Evolutionary conservation across 2,113 vertebrate genomes (phyloP), one percentile per base, ranked within the genome.

Genomic region (Spermophilus dauricus): DNA sequence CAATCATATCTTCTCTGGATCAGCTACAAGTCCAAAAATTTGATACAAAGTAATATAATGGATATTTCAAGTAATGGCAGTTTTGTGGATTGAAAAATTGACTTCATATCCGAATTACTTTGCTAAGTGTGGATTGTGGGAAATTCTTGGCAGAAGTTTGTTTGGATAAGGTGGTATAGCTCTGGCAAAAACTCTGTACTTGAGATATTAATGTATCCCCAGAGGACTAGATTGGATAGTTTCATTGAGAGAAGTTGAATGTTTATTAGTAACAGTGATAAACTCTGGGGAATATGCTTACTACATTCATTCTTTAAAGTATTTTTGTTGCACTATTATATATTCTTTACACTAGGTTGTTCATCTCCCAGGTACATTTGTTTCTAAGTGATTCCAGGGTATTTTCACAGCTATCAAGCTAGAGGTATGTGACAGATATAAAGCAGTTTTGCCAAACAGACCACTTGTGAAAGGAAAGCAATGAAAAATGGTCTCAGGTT

Each of bases 201-300:
- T 91, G 24, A 86, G 34, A 89, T 61, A 85, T 73, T 18, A 89
- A 56, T 85, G 5, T 85, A 12, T 96, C 53, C 95, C 45, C 24
- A 2, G 37, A 42, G 70, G 39, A 39, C 83, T 72, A 5, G 16
- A 63, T 61, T 78, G 69, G 45, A 48, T 56, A 88, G 81, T 42
- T 90, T 42, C 53, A 86, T 48, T 85, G 45, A 92, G 14, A 83
- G 51, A 80, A 95, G 61, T 6, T 75, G 37, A 95, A n/a, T 81
- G 73, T 95, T 93, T 97, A 11, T 37, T 96, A 94, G 63, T 63
- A 93, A 86, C 2, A 8, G 26, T 42, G 70, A 81, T 58, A 94
- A 81, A 87, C 37, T 73, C 63, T n/a, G 63, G 56, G 56, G 61
- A 92, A 82, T 89, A 70, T 42, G 18, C 13, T 83, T 42, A 56